Evolutionary conservation across 2,797 vertebrate species (phyloP).

Genomic region (Esox lucius): DNA sequence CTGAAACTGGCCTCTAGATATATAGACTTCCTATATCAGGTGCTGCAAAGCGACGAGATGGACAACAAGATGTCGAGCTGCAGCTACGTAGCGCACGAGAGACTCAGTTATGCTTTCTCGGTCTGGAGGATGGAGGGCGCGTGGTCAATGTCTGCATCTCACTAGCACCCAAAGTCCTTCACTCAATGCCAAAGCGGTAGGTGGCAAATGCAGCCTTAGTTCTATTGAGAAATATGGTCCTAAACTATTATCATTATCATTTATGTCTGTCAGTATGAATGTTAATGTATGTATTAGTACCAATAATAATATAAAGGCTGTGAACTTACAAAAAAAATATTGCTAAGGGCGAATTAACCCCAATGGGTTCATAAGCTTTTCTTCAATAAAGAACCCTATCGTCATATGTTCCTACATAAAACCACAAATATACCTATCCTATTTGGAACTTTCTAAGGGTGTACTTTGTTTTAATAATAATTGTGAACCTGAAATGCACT

Average conservation of each 20-base stretch:
- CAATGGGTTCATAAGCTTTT: too few relatives aligned
- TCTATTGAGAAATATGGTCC: not conserved
- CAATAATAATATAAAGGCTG: not conserved
- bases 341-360: too few relatives aligned
- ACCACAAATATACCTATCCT: not conserved
- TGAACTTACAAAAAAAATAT: not conserved
- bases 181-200: slow-evolving; percentile 74
- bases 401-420: too few relatives aligned
- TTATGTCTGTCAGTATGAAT: not conserved
- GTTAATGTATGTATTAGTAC: too few relatives aligned
- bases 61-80: slow-evolving; percentile 86
- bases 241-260: slow-evolving; percentile 8
- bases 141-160: slow-evolving; percentile 83
- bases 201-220: slow-evolving; percentile 41
- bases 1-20: slow-evolving; percentile 83
- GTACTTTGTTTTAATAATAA: not conserved
- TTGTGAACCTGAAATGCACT: not conserved
- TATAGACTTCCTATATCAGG: slow-evolving; percentile 84
- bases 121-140: slow-evolving; percentile 87
- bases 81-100: slow-evolving; percentile 84
- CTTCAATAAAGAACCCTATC: too few relatives aligned
- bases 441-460: not conserved
- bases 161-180: slow-evolving; percentile 62
- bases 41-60: slow-evolving; percentile 86
- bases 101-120: slow-evolving; percentile 84